Evolutionary conservation across 2,797 vertebrate genomes (phyloP), one percentile per base, ranked within the genome.

Genomic region (Xyrichtys novacula): DNA sequence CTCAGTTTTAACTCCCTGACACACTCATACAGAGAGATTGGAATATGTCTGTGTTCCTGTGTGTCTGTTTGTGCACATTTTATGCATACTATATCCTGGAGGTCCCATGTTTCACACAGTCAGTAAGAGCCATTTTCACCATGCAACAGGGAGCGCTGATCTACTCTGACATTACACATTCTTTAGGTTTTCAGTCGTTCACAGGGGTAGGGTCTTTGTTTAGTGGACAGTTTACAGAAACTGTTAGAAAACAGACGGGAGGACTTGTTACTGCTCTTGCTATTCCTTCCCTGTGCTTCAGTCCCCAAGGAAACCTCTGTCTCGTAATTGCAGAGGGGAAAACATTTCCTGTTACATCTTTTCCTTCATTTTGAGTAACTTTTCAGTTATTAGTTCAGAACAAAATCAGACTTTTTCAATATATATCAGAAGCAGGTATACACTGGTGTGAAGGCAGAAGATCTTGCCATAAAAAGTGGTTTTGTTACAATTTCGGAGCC

Each of bases 251-350:
- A 42, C 20, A 36, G 31, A 71, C 52, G 70, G 57, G 29, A 57
- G 11, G 57, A 52, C 28, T n/a, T 20, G 11, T 36, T 36, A 25
- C 50, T 46, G 22, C 6, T 25, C 32, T 25, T 32, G 38, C n/a
- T 50, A 42, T 25, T 26, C 39, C 56, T 48, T 39, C 49, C 38
- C 32, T 26, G 38, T 22, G 34, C 34, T 65, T 10, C 28, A 22
- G 48, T 71, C 73, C 65, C 69, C 42, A 16, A 65, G 69, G 75
- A 74, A 81, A 49, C 43, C 48, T 42, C 42, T 39, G 34, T 23
- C 46, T 70, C 60, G 32, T 72, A 81, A 80, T 83, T 67, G 63
- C 77, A 80, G 63, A 76, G 48, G 48, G 80, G 71, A 63, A 63
- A 46, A 49, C 23, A 62, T 81, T 63, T 81, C 76, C 79, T 81